Evolutionary conservation across 1,140 invertebrate genomes (phyloP), one percentile per base, ranked within the genome.

Genomic region (Drosophila subobscura): DNA sequence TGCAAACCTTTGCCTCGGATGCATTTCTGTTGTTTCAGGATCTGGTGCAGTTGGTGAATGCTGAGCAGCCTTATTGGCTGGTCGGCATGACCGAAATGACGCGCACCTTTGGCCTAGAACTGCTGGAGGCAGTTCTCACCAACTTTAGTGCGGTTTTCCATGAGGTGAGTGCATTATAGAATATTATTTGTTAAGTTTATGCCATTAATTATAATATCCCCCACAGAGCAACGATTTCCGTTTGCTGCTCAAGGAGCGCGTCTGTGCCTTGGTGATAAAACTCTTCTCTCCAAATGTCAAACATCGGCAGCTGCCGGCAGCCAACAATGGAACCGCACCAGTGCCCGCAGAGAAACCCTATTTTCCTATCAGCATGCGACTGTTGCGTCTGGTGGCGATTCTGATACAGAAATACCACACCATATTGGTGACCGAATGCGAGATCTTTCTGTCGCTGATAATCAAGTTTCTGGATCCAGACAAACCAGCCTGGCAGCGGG

Each of bases 381-480:
- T 99, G 8, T 93, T 99, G 16, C 92, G 98, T 63, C 96, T 99
- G 70, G 98, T 99, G 16, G 96, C 97, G 5, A 95, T 99, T 75
- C 93, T 99, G 22, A 95, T 99, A 81, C 96, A 97, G 90, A 96
- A 98, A 90, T 99, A 99, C 92, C 98, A 99, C 91, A 94, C 94
- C 16, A 93, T 99, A 71, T 92, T 99, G 93, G 98, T 98, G 90
- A 99, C 98, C 4, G 98, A 99, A 92, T 99, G 98, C 92, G 99
- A 99, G 93, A 99, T 99, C 85, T 99, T 99, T 92, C 93, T 99
- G 45, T 99, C 98, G 1, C 92, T 99, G 33, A 96, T 99, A 40
- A 97, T 99, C 4, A 99, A 99, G 92, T 99, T 99, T 93, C 92
- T 99, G 89, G 98, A 99, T 92, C 96, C 96, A 8, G 98, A 99